Evolutionary conservation across 2,888 invertebrate species (phyloP).

Genomic region (Exocentrus adspersus): DNA sequence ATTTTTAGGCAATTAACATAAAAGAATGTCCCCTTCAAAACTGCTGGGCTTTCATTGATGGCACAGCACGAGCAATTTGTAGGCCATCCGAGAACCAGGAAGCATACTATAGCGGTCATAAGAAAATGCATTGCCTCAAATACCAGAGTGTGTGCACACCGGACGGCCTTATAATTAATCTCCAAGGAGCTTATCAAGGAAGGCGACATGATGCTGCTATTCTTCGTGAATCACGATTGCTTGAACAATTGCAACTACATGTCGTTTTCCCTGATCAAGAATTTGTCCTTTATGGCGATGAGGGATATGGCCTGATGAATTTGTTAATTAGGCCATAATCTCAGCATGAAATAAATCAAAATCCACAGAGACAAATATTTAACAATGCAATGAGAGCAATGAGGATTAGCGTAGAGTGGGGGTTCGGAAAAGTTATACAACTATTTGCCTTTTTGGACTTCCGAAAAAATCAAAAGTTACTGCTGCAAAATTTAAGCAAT

Average conservation of each 20-base stretch:
- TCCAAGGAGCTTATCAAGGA: neutral
- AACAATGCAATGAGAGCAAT: neutral
- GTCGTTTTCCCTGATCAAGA: constrained; percentile 19
- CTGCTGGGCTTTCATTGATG: too few relatives aligned
- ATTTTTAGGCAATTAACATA: too few relatives aligned
- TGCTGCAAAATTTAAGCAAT: neutral
- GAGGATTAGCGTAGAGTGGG: neutral
- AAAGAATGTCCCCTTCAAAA: too few relatives aligned
- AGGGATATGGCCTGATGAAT: constrained; percentile 19
- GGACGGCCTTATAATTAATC: constrained; percentile 21
- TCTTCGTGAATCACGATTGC: constrained; percentile 18
- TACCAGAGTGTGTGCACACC: constrained; percentile 2
- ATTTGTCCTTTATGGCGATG: constrained; percentile 29
- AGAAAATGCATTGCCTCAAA: neutral
- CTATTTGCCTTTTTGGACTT: constrained; percentile 21
- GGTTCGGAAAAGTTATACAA: neutral
- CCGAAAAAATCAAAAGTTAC: neutral
- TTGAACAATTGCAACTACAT: constrained; percentile 19
- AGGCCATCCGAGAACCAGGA: neutral
- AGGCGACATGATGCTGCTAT: constrained; percentile 14
- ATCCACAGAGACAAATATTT: neutral
- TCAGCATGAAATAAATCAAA: constrained; percentile 16
- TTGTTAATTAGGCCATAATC: constrained; percentile 26
- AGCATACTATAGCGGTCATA: neutral
- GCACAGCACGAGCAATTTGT: neutral